These are phyloP conservation scores for Cyanoderma ruficeps DNA, from an alignment of 2,113 vertebrate genomes.

Conservation along the genomic window DNA sequence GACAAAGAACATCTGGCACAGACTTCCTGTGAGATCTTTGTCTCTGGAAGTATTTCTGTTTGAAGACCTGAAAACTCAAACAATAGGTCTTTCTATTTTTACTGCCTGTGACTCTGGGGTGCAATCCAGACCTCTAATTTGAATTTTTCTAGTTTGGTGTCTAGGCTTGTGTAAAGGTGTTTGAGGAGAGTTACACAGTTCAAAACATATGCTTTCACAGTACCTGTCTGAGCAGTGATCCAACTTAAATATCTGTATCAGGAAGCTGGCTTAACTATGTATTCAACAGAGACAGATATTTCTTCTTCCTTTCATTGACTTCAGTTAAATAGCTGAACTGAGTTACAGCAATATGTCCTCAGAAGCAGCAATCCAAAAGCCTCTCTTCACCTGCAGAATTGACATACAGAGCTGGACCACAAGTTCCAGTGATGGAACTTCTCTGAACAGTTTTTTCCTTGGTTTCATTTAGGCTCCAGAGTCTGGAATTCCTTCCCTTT, in stretches of 20 bases:
- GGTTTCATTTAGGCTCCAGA: not conserved
- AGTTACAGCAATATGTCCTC: not conserved
- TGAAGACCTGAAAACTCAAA: not conserved
- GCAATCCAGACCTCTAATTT: not conserved
- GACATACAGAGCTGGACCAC: not conserved
- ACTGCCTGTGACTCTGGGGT: not conserved
- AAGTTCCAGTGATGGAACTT: not conserved
- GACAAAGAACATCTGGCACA: not conserved
- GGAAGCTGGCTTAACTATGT: not conserved
- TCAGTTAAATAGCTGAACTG: not conserved
- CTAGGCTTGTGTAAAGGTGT: not conserved
- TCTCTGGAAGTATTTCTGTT: not conserved
- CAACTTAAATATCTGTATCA: not conserved
- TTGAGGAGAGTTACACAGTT: not conserved
- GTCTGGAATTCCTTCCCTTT: not conserved
- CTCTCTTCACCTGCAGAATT: not conserved
- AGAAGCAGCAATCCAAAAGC: not conserved
- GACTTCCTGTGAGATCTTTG: not conserved
- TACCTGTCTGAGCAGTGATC: not conserved
- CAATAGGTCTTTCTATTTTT: not conserved
- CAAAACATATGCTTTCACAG: not conserved
- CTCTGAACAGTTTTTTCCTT: not conserved
- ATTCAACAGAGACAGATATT: not conserved
- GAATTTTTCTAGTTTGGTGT: not conserved
- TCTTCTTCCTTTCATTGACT: not conserved